Evolutionary conservation across 92 coral and sea anemone genomes (phyloP).

Genomic region (Parazoanthus swiftii): DNA sequence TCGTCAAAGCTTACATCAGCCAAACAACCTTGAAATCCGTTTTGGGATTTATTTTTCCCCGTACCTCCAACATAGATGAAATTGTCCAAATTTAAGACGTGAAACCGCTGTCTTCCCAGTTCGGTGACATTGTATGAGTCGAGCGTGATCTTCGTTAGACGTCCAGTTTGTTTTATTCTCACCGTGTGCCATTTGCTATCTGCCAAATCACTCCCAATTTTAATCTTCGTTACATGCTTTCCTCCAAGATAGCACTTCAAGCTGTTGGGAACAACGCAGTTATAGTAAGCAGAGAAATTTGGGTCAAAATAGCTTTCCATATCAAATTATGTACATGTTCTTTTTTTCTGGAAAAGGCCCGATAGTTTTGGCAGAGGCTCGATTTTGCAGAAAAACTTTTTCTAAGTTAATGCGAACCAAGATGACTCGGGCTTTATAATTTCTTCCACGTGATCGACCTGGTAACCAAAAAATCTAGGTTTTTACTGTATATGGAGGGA

Average conservation of each 20-base stretch:
- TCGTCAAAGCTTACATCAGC: constrained; percentile 68
- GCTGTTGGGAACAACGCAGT: not conserved
- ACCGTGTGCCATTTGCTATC: constrained; percentile 89
- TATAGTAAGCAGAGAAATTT: too few relatives aligned
- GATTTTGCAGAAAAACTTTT: too few relatives aligned
- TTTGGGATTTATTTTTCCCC: constrained; percentile 1
- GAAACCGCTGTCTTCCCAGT: constrained; percentile 52
- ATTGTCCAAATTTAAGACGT: constrained; percentile 54
- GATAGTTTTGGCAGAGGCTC: too few relatives aligned
- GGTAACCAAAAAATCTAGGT: too few relatives aligned
- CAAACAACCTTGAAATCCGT: constrained; percentile 71
- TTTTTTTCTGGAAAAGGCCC: too few relatives aligned
- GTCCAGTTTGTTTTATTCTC: constrained; percentile 59
- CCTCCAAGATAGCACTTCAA: constrained; percentile 60
- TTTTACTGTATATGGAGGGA: too few relatives aligned
- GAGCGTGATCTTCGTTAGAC: constrained; percentile 51
- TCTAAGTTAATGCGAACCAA: too few relatives aligned
- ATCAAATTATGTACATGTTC: too few relatives aligned
- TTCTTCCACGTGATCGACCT: too few relatives aligned
- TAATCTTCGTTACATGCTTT: constrained; percentile 46
- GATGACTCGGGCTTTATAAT: too few relatives aligned
- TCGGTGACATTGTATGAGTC: constrained; percentile 43
- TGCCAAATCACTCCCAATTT: constrained; percentile 61
- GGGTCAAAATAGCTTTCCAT: too few relatives aligned
- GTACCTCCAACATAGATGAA: constrained; percentile 70